A percentile compares a stretch with the other conserved stretches of the same genome.
Conservation (phyloP, 2,888 invertebrate genomes). For the Itoplectis maculator region DNA sequence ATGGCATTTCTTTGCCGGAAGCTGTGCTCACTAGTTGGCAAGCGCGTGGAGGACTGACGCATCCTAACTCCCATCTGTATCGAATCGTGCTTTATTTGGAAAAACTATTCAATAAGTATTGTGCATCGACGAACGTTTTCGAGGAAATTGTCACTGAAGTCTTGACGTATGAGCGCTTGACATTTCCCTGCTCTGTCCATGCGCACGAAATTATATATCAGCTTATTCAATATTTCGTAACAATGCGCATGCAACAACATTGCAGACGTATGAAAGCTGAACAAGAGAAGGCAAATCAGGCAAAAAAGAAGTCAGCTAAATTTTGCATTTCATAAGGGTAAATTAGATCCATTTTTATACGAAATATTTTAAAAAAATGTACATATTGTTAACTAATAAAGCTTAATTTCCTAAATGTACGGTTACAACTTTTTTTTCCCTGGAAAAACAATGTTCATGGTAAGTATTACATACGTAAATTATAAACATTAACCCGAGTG, state of each 20-base stretch:
- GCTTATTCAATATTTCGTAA: conserved; percentile 26
- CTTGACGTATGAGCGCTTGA: conserved; percentile 5
- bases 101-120: conserved; percentile 25
- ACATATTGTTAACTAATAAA: background rate
- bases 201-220: conserved; percentile 34
- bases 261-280: conserved; percentile 41
- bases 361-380: too few relatives aligned
- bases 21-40: too few relatives aligned
- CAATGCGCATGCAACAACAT: conserved; percentile 40
- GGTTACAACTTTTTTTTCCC: too few relatives aligned
- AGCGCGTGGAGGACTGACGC: too few relatives aligned
- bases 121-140: conserved; percentile 33
- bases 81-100: conserved; percentile 30
- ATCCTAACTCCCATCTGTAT: conserved; percentile 24
- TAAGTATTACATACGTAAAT: too few relatives aligned
- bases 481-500: background rate
- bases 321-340: background rate
- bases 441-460: too few relatives aligned
- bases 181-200: conserved; percentile 39
- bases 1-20: too few relatives aligned
- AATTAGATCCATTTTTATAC: too few relatives aligned
- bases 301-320: background rate
- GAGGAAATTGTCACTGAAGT: conserved; percentile 34
- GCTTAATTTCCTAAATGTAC: background rate
- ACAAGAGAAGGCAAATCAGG: conserved; percentile 21